Evolutionary conservation across 2,888 invertebrate species (phyloP).

Genomic region (Kryphioiulus occultus): DNA sequence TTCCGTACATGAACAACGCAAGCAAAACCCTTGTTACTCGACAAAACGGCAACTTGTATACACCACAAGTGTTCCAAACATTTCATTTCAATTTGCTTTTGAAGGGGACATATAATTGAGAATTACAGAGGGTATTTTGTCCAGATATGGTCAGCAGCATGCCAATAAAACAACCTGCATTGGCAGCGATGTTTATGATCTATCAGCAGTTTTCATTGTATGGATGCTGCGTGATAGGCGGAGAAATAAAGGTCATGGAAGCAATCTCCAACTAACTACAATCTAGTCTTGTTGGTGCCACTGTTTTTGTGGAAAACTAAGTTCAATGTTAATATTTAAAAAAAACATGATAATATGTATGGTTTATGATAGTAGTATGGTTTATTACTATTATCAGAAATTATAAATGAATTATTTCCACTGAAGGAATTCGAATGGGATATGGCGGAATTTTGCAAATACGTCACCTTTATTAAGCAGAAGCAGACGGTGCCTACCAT

Average conservation of each 20-base stretch:
- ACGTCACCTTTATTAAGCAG: too few relatives aligned
- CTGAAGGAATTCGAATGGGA: neutral
- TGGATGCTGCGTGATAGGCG: neutral
- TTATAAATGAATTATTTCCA: neutral
- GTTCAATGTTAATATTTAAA: too few relatives aligned
- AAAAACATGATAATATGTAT: too few relatives aligned
- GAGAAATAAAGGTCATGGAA: neutral
- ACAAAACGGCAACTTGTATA: neutral
- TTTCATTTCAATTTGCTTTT: slow-evolving; percentile 9
- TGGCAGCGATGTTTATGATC: neutral
- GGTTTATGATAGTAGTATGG: too few relatives aligned
- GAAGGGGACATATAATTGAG: neutral
- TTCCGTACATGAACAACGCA: neutral
- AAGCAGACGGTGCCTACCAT: too few relatives aligned
- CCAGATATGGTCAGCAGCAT: neutral
- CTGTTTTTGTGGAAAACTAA: neutral
- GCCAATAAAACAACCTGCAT: neutral
- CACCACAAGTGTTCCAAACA: slow-evolving; percentile 1
- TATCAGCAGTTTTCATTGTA: neutral
- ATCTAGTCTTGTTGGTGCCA: neutral
- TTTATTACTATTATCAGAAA: too few relatives aligned
- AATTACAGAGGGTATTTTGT: neutral
- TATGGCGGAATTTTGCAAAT: too few relatives aligned
- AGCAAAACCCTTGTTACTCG: neutral
- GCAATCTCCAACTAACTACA: neutral